phyloP scores from a whole-genome alignment of 1,140 invertebrate genomes.

The Cheumatopsyche charites region DNA sequence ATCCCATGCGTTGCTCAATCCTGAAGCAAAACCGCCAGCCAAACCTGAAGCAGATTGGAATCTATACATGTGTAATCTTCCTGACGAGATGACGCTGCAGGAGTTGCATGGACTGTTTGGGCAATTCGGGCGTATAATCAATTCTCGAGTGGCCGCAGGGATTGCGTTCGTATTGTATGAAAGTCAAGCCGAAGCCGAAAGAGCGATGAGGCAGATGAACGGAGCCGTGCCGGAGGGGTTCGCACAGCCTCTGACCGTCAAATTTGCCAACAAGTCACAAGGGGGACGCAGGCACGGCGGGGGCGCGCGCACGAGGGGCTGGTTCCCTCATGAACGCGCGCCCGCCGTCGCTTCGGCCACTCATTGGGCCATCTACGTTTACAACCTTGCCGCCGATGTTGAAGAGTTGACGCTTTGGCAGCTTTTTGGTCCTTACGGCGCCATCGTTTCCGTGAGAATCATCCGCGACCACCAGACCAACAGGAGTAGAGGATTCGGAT shows the following conservation, averaged over 20 bases:
- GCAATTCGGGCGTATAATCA: slow-evolving; percentile 63
- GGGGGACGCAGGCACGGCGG: slow-evolving; percentile 51
- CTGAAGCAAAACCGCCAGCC: slow-evolving; percentile 59
- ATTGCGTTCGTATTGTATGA: slow-evolving; percentile 62
- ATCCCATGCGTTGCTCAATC: slow-evolving; percentile 61
- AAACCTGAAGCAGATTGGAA: slow-evolving; percentile 63
- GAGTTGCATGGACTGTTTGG: slow-evolving; percentile 61
- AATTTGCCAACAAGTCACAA: slow-evolving; percentile 63
- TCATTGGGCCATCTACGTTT: slow-evolving; percentile 98
- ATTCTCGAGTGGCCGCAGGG: slow-evolving; percentile 61
- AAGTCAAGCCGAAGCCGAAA: slow-evolving; percentile 60
- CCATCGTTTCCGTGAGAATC: slow-evolving; percentile 97
- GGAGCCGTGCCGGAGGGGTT: slow-evolving; percentile 59
- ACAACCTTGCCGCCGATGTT: slow-evolving; percentile 97
- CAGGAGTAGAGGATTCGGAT: slow-evolving; percentile 99
- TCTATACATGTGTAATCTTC: slow-evolving; percentile 63
- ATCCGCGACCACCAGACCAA: slow-evolving; percentile 97
- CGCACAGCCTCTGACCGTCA: slow-evolving; percentile 61
- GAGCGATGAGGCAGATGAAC: slow-evolving; percentile 60
- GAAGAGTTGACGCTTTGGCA: slow-evolving; percentile 99
- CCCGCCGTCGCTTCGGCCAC: slow-evolving; percentile 62
- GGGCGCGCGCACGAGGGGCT: slow-evolving; percentile 5
- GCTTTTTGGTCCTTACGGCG: slow-evolving; percentile 98
- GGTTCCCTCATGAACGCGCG: slow-evolving; percentile 35
- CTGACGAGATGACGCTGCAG: slow-evolving; percentile 62